Evolutionary conservation across 1,140 invertebrate species (phyloP), one percentile per base, ranked within the genome.

Genomic region (Thalassaphorura encarpata): DNA sequence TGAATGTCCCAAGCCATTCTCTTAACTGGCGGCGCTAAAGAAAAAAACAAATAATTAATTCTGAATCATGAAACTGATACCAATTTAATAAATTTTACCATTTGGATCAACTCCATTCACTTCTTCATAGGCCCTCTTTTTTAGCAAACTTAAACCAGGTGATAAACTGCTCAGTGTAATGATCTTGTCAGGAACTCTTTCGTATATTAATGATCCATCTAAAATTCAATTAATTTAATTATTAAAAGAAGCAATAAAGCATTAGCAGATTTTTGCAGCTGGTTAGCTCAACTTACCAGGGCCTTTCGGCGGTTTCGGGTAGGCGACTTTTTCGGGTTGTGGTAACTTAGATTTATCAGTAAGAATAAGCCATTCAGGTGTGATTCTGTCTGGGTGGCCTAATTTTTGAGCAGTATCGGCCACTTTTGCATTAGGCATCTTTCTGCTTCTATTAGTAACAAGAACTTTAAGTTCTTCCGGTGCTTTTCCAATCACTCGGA

Each of bases 81-180:
- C n/a, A n/a, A n/a, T n/a, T n/a, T n/a, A n/a, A n/a, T n/a, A n/a
- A n/a, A n/a, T n/a, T 52, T 46, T 54, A 56, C 29, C 39, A 76
- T 89, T n/a, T n/a, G n/a, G n/a, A n/a, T n/a, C 87, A 63, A 87
- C 80, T 59, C 89, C 89, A 76, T 93, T 92, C 59, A 87, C 79
- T 70, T 93, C 88, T 66, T 91, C 87, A 71, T 87, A 90, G 4
- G 79, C 76, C 56, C 84, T 75, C 71, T 85, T 79, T 71, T 85
- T 87, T 48, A 85, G 80, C 50, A 77, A 75, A n/a, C n/a, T n/a
- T n/a, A n/a, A n/a, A n/a, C n/a, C n/a, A 29, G 74, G 69, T 15
- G 69, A 71, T 40, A 75, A 66, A 71, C 72, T 77, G 52, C 75
- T 81, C 28, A 29, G 16, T 11, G 28, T 72, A 39, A 78, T 69